phyloP scores from a whole-genome alignment of 2,113 vertebrate species.

The Erythrolamprus reginae region DNA sequence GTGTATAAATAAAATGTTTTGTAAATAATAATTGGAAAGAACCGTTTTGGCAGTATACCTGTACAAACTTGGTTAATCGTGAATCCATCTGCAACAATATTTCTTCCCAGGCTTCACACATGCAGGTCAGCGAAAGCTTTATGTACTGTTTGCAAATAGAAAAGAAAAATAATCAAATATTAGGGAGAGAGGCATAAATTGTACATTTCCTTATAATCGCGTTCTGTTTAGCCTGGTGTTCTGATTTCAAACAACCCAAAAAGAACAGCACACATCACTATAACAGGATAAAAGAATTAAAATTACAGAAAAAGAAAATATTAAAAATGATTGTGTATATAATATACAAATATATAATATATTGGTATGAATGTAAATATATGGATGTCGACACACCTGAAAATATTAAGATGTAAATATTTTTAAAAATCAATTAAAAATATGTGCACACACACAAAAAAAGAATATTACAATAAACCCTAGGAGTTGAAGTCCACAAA shows the following conservation, averaged over 20 bases:
- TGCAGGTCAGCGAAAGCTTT: constrained; percentile 89
- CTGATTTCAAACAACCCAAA: neutral
- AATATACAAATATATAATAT: too few relatives aligned
- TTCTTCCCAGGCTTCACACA: constrained; percentile 98
- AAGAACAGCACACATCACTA: neutral
- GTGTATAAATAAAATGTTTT: too few relatives aligned
- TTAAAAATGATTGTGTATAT: too few relatives aligned
- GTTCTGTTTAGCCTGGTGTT: neutral
- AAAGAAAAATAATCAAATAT: neutral
- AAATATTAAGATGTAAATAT: too few relatives aligned
- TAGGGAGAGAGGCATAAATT: neutral
- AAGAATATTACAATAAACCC: too few relatives aligned
- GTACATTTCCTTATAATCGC: neutral
- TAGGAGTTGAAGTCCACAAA: too few relatives aligned
- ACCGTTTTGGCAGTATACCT: constrained; percentile 69
- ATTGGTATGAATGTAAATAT: too few relatives aligned
- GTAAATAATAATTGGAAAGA: neutral
- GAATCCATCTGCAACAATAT: constrained; percentile 98
- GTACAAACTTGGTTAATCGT: constrained; percentile 94
- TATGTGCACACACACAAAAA: too few relatives aligned
- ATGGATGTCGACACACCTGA: too few relatives aligned
- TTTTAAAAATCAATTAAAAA: too few relatives aligned
- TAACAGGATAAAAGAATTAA: neutral
- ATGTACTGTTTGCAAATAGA: constrained; percentile 77
- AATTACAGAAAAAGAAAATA: too few relatives aligned